Evolutionary conservation across 2,797 vertebrate species (phyloP).

Genomic region (Coregonus ussuriensis): DNA sequence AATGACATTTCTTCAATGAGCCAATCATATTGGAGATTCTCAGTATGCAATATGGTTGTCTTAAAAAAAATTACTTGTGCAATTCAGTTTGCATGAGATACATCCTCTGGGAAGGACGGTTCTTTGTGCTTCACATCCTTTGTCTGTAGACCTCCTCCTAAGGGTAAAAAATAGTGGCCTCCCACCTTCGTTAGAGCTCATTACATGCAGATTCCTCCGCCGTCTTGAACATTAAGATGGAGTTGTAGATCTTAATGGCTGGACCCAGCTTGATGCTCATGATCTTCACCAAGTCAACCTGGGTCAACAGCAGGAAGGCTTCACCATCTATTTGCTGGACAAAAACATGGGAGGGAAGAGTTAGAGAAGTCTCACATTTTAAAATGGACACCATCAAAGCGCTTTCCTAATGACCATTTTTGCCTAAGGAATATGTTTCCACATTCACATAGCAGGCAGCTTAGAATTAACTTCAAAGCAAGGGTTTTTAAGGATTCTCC

Average conservation of each 20-base stretch:
- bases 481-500: neutral
- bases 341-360: neutral
- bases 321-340: slow-evolving; percentile 85
- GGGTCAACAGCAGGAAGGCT: slow-evolving; percentile 86
- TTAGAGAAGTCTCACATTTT: neutral
- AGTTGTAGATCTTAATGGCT: slow-evolving; percentile 88
- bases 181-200: slow-evolving; percentile 74
- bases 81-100: neutral
- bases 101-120: slow-evolving; percentile 1
- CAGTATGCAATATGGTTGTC: neutral
- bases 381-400: neutral
- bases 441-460: neutral
- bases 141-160: slow-evolving; percentile 65
- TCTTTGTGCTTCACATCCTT: slow-evolving; percentile 79
- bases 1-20: neutral
- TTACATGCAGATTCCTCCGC: slow-evolving; percentile 81
- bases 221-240: slow-evolving; percentile 87
- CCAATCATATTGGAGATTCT: neutral
- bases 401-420: neutral
- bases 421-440: neutral
- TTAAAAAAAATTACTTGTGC: neutral
- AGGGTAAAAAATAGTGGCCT: neutral
- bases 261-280: slow-evolving; percentile 88
- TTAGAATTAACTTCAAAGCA: neutral
- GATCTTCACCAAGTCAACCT: slow-evolving; percentile 87